These are phyloP conservation scores for Metridium senile DNA, from an alignment of 92 coral and sea anemone genomes.

Conservation along the genomic window DNA sequence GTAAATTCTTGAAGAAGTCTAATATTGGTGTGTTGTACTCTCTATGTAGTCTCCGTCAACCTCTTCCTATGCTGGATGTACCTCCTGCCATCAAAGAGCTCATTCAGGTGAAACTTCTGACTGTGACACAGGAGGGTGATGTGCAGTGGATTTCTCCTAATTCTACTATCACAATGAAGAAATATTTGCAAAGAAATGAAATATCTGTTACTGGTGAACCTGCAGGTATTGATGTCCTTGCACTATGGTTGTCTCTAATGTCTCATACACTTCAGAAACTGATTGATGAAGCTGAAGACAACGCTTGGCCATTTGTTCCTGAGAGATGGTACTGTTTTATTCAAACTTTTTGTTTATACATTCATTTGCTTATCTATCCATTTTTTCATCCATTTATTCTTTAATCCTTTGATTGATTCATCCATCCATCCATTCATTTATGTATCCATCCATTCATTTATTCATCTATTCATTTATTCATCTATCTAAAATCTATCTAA, in stretches of 20 bases:
- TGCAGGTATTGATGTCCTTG: slow-evolving; percentile 55
- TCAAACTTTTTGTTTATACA: background rate
- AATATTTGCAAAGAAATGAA: slow-evolving; percentile 9
- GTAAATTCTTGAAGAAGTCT: slow-evolving; percentile 4
- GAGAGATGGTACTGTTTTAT: slow-evolving; percentile 81
- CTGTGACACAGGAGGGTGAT: slow-evolving; percentile 28
- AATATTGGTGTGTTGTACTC: slow-evolving; percentile 37
- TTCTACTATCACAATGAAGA: background rate
- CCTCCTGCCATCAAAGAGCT: slow-evolving; percentile 30
- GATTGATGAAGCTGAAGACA: slow-evolving; percentile 66
- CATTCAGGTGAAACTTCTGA: slow-evolving; percentile 35
- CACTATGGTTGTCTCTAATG: slow-evolving; percentile 67
- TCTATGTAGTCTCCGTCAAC: slow-evolving; percentile 68
- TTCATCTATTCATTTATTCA: too few species aligned
- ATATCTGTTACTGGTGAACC: slow-evolving; percentile 1
- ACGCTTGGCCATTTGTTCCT: slow-evolving; percentile 97
- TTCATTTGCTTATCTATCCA: background rate
- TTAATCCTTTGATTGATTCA: background rate
- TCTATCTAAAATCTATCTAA: too few species aligned
- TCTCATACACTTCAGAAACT: slow-evolving; percentile 62
- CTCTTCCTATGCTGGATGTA: slow-evolving; percentile 52
- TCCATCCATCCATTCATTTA: background rate
- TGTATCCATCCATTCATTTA: background rate
- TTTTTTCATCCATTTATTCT: background rate
- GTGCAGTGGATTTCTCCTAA: slow-evolving; percentile 4